Base-by-base conservation (phyloP, 2,797 vertebrate species). In the Scolopax bukidnonensis region DNA sequence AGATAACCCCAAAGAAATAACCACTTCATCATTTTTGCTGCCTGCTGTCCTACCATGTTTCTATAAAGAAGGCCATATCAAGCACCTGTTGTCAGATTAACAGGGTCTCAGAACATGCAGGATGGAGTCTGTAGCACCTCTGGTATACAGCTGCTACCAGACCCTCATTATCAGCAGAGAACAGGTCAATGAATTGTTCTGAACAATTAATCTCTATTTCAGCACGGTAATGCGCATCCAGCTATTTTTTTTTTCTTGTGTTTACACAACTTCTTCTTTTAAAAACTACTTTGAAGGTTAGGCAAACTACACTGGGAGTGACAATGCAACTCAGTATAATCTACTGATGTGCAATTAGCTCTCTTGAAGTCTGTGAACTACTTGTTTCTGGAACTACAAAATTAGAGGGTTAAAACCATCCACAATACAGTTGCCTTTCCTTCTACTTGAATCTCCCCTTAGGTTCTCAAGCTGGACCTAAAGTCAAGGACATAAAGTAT, bases 261-360 rank as follows among this genome's bases (percentile, higher is more conserved):
- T 96, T 97, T 87, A 78, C 90, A 87, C 83, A 70, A 91, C 82
- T 73, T 86, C 95, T 96, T 92, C 89, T 94, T 97, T 94, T 61
- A 65, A 47, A 20, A 47, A 23, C 79, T 89, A 78, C 59, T 84
- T 80, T 53, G 80, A 93, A 87, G 71, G 92, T 90, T 41, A 85
- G 96, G 53, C 89, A 90, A 43, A 68, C 82, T 91, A 78, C 90
- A 33, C 61, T 57, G 78, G 95, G 93, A 97, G 95, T 90, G 90
- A 91, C 86, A 87, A 32, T 60, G 83, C 89, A 96, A 84, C 89
- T 87, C 90, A 93, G 94, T 86, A 47, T 16, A 10, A 36, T 48
- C 86, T 57, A 19, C 50, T 48, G 21, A 53, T 5, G 27, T 56
- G 48, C 74, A 82, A 50, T 50, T 21, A 75, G 53, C 61, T 32